Conservation (phyloP, 2,797 vertebrate species). For the Hydrocynus forskahlii region DNA sequence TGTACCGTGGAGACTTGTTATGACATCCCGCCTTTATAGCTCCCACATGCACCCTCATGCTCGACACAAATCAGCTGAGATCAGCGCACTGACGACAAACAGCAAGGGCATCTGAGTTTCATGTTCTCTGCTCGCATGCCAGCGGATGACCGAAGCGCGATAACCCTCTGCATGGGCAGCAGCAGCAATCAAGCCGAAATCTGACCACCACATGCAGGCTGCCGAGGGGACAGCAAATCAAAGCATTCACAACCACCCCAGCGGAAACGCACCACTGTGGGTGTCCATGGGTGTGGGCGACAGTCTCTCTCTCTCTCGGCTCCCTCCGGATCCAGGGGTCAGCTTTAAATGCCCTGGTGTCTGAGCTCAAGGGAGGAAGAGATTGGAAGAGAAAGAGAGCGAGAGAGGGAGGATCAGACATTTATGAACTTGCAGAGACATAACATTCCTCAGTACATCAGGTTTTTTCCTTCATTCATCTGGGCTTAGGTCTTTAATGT, state of each 20-base stretch:
- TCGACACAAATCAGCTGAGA: background rate
- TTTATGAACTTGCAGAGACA: conserved; percentile 23
- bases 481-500: background rate
- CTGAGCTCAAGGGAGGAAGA: conserved; percentile 12
- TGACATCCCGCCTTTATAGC: conserved; percentile 21
- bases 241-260: conserved; percentile 36
- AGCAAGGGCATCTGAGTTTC: background rate
- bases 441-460: background rate
- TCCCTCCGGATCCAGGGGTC: conserved; percentile 54
- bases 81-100: background rate
- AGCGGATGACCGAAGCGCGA: conserved; percentile 25
- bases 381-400: background rate
- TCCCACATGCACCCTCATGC: conserved; percentile 7
- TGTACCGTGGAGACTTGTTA: conserved; percentile 36
- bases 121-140: conserved; percentile 14
- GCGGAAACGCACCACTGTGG: conserved; percentile 50
- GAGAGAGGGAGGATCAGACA: conserved; percentile 23
- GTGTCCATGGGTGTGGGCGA: conserved; percentile 60
- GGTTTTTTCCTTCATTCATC: background rate
- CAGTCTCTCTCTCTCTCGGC: conserved; percentile 9
- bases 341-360: conserved; percentile 56
- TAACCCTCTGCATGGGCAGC: conserved; percentile 13
- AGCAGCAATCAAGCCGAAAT: conserved; percentile 30
- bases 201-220: conserved; percentile 26
- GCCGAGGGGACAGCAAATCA: conserved; percentile 31